Percentiles rank a stretch among this genome's conserved stretches.
Evolutionary conservation across 2,113 vertebrate species (phyloP).

Genomic region (Salminus brasiliensis): DNA sequence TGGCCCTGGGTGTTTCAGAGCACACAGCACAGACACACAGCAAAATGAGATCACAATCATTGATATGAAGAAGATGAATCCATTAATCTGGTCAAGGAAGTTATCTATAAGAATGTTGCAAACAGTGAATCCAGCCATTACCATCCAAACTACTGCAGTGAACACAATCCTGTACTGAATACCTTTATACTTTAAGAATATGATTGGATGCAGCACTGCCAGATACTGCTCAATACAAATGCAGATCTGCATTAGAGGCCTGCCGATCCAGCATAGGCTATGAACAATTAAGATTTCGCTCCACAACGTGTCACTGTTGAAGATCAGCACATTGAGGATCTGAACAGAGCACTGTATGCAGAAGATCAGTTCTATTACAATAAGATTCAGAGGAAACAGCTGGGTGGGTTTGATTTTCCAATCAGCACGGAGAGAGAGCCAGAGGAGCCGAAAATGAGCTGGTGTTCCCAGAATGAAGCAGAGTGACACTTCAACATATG

Average conservation of each 20-base stretch:
- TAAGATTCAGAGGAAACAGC: conserved; percentile 27
- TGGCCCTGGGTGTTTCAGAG: too few relatives aligned
- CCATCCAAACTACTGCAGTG: background rate
- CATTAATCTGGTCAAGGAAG: background rate
- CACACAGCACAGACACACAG: too few relatives aligned
- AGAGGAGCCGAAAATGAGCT: conserved; percentile 31
- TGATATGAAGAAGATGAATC: conserved; percentile 12
- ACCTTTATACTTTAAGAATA: conserved; percentile 36
- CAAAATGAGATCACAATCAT: conserved; percentile 20
- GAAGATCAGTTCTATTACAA: conserved; percentile 28
- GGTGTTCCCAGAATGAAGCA: conserved; percentile 36
- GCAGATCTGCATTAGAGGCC: too few relatives aligned
- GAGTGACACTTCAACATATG: background rate
- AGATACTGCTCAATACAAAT: too few relatives aligned
- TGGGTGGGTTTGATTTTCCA: conserved; percentile 16
- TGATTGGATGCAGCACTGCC: background rate
- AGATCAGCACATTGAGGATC: background rate
- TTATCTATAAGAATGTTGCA: background rate
- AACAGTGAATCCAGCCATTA: too few relatives aligned
- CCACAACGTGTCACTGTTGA: conserved; percentile 1
- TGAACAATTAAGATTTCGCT: background rate
- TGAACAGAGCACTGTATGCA: background rate
- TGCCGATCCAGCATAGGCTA: too few relatives aligned
- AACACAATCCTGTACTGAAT: conserved; percentile 28
- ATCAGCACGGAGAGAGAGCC: background rate